A percentile compares a stretch with the other conserved stretches of the same genome.
Conservation (phyloP, 2,113 vertebrate species). For the Hydrolagus affinis region DNA sequence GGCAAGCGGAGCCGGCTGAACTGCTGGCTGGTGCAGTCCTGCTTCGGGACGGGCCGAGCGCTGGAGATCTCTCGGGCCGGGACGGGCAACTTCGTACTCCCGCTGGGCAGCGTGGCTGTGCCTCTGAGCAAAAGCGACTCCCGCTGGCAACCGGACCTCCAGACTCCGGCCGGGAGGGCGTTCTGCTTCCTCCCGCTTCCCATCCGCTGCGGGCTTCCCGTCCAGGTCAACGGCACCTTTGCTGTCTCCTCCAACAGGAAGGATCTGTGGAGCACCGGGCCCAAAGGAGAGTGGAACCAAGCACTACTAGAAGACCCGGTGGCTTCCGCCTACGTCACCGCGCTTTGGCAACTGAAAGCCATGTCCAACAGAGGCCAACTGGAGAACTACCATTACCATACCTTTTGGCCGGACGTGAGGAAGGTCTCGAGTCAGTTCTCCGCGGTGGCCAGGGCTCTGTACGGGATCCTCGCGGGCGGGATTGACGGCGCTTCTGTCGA, state of each 20-base stretch:
- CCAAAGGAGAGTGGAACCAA: slow-evolving; percentile 63
- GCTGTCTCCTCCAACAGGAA: slow-evolving; percentile 72
- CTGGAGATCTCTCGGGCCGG: slow-evolving; percentile 47
- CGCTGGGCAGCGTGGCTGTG: slow-evolving; percentile 64
- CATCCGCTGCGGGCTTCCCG: slow-evolving; percentile 61
- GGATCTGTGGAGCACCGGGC: slow-evolving; percentile 58
- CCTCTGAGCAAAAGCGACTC: slow-evolving; percentile 49
- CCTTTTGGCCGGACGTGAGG: slow-evolving; percentile 60
- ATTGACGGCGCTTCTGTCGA: slow-evolving; percentile 37
- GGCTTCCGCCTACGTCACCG: slow-evolving; percentile 52
- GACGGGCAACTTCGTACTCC: slow-evolving; percentile 46
- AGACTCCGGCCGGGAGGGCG: slow-evolving; percentile 49
- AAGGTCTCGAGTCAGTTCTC: slow-evolving; percentile 56
- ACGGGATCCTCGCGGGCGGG: slow-evolving; percentile 47
- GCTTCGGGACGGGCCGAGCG: slow-evolving; percentile 51
- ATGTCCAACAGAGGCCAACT: slow-evolving; percentile 55
- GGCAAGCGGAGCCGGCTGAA: slow-evolving; percentile 34
- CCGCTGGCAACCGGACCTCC: slow-evolving; percentile 44
- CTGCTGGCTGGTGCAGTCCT: slow-evolving; percentile 62
- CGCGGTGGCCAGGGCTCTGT: slow-evolving; percentile 61
- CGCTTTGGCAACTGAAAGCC: slow-evolving; percentile 52
- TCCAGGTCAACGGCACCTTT: slow-evolving; percentile 70
- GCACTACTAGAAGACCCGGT: slow-evolving; percentile 56
- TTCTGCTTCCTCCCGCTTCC: slow-evolving; percentile 75
- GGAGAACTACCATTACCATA: slow-evolving; percentile 58